phyloP scores from a whole-genome alignment of 1,140 invertebrate species.

The Papilio aristodemus region DNA sequence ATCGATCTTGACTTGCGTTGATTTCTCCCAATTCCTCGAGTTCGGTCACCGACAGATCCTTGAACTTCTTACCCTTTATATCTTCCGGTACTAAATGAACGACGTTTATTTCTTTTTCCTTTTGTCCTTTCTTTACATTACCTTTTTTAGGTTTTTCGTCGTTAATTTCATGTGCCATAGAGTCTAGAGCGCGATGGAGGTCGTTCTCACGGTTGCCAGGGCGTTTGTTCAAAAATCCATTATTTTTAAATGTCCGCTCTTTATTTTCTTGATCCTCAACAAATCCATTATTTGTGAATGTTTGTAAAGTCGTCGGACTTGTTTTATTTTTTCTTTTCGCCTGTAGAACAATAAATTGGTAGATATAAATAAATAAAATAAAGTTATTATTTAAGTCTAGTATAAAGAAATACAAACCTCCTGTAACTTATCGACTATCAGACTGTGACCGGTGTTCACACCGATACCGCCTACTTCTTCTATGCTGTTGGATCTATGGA shows the following conservation, averaged over 20 bases:
- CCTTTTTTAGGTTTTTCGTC: conserved; percentile 41
- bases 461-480: conserved; percentile 78
- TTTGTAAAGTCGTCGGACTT: conserved; percentile 42
- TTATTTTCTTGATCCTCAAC: conserved; percentile 40
- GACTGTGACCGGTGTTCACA: conserved; percentile 80
- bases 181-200: conserved; percentile 63
- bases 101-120: conserved; percentile 29
- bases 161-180: conserved; percentile 60
- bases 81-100: conserved; percentile 44
- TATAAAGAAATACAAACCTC: conserved; percentile 45
- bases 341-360: conserved; percentile 44
- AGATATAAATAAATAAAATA: not conserved
- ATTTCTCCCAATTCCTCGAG: conserved; percentile 57
- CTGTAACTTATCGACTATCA: conserved; percentile 73
- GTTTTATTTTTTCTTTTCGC: conserved; percentile 49
- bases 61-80: conserved; percentile 62
- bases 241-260: conserved; percentile 43
- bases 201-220: conserved; percentile 65
- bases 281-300: conserved; percentile 60
- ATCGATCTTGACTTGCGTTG: conserved; percentile 60
- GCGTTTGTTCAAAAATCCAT: conserved; percentile 64
- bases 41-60: conserved; percentile 56
- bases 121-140: conserved; percentile 36
- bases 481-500: conserved; percentile 76
- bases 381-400: not conserved